Percentiles rank a stretch among this genome's conserved stretches.
These are phyloP conservation scores for Chiridota heheva DNA, from an alignment of 35 echinoderm and acorn worm genomes.

Conservation along the genomic window DNA sequence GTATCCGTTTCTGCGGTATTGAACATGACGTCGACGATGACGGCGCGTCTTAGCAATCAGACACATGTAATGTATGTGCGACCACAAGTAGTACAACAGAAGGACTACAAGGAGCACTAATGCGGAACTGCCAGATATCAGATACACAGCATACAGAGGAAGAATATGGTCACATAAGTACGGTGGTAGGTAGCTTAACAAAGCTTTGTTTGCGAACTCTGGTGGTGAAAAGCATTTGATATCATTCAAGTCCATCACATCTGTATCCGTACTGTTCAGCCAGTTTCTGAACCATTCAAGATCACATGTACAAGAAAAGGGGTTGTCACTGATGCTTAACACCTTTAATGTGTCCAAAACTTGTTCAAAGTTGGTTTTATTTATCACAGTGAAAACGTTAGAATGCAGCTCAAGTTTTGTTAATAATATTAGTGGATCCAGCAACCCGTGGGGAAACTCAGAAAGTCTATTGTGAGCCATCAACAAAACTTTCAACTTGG, in stretches of 20 bases:
- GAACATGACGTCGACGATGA: background rate
- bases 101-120: conserved; percentile 10
- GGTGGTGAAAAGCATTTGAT: conserved; percentile 51
- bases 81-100: conserved; percentile 33
- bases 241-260: conserved; percentile 31
- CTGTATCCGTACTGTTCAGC: conserved; percentile 54
- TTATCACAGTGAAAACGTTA: conserved; percentile 59
- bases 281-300: conserved; percentile 77
- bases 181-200: conserved; percentile 59
- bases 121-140: conserved; percentile 24
- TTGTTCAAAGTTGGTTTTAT: conserved; percentile 52
- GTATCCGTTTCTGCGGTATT: conserved; percentile 36
- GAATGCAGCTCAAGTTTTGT: conserved; percentile 46
- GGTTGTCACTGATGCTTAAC: conserved; percentile 52
- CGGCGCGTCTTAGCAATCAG: conserved; percentile 41
- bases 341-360: conserved; percentile 36
- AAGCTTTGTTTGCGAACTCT: background rate
- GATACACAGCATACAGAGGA: conserved; percentile 30
- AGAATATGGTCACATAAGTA: conserved; percentile 67
- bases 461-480: conserved; percentile 57
- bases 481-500: conserved; percentile 27
- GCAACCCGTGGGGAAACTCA: conserved; percentile 14
- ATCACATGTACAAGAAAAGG: conserved; percentile 65
- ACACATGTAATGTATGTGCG: conserved; percentile 44
- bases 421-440: conserved; percentile 31